phyloP scores from a whole-genome alignment of 2,113 vertebrate species.

The Odocoileus hemionus region DNA sequence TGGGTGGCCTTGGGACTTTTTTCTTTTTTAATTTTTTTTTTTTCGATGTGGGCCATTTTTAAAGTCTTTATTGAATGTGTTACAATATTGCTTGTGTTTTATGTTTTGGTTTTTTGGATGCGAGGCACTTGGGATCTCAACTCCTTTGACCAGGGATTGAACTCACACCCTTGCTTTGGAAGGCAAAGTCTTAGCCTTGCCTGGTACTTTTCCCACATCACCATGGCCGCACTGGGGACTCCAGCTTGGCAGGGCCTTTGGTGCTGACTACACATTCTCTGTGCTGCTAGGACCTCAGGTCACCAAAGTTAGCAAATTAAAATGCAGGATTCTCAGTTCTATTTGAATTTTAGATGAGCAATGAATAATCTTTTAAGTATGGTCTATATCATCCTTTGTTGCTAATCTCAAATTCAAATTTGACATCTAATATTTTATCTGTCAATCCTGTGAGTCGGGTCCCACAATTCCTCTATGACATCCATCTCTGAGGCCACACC shows the following conservation, averaged over 20 bases:
- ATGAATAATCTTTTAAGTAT: background rate
- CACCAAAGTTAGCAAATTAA: background rate
- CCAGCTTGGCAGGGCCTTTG: too few relatives aligned
- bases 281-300: background rate
- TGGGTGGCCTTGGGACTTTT: background rate
- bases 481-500: background rate
- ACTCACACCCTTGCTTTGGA: background rate
- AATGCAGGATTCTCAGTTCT: background rate
- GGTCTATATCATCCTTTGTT: background rate
- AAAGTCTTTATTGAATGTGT: background rate
- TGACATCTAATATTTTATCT: background rate
- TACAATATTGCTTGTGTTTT: background rate
- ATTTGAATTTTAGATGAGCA: background rate
- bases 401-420: background rate
- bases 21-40: background rate
- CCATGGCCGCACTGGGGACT: accelerated
- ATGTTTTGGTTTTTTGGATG: background rate
- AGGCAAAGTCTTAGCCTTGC: background rate
- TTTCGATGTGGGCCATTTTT: background rate
- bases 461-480: accelerated
- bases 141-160: background rate
- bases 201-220: background rate
- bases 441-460: background rate
- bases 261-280: too few relatives aligned
- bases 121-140: background rate